phyloP scores from a whole-genome alignment of 2,113 vertebrate genomes.

The Prinia subflava region DNA sequence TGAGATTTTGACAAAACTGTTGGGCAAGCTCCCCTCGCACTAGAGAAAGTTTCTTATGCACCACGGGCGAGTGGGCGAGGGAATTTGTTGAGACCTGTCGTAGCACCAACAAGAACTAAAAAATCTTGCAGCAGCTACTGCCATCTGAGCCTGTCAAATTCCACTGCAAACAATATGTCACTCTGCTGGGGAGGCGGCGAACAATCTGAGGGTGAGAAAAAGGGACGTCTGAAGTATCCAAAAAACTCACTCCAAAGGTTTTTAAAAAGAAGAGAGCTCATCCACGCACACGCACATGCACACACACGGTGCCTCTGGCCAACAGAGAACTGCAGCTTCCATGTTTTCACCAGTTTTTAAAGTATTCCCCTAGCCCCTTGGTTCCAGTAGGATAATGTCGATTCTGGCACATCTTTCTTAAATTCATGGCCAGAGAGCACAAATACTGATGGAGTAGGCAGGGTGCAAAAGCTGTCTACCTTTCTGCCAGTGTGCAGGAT shows the following conservation, averaged over 20 bases:
- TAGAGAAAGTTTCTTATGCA: slow-evolving; percentile 59
- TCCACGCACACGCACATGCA: not conserved
- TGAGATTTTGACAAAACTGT: slow-evolving; percentile 60
- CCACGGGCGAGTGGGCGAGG: slow-evolving; percentile 62
- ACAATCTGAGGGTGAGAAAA: slow-evolving; percentile 69
- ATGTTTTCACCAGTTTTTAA: slow-evolving; percentile 30
- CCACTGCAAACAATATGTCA: slow-evolving; percentile 69
- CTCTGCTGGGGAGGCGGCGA: slow-evolving; percentile 63
- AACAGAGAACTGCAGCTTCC: slow-evolving; percentile 37
- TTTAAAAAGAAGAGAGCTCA: slow-evolving; percentile 40
- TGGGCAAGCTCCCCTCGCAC: slow-evolving; percentile 30
- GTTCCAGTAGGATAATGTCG: slow-evolving; percentile 18
- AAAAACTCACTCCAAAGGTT: slow-evolving; percentile 59
- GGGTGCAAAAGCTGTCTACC: not conserved
- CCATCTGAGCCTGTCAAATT: slow-evolving; percentile 72
- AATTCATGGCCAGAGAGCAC: not conserved
- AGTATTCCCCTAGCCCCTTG: not conserved
- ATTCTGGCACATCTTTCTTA: slow-evolving; percentile 22
- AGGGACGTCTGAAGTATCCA: slow-evolving; percentile 59
- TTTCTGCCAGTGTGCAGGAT: not conserved
- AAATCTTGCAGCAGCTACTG: slow-evolving; percentile 66
- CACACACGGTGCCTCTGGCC: not conserved
- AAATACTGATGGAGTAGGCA: not conserved
- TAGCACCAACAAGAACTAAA: slow-evolving; percentile 69
- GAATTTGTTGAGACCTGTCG: slow-evolving; percentile 70